A percentile compares a stretch with the other conserved stretches of the same genome.
Conservation (phyloP, 2,888 invertebrate genomes). For the Leucozona laternaria region DNA sequence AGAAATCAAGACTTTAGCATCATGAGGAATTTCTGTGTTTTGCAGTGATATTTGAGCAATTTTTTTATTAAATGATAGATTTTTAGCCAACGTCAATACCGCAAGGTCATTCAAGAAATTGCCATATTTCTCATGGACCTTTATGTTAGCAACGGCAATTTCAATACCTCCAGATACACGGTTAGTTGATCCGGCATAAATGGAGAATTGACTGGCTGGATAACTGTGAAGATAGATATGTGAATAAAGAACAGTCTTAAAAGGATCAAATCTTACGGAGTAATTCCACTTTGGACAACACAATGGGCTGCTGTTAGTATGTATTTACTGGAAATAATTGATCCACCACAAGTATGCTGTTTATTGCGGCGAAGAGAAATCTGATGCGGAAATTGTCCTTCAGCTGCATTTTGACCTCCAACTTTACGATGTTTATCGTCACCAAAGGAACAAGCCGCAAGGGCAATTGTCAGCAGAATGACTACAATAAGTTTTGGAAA, state of each 20-base stretch:
- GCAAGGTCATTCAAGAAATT: slow-evolving; percentile 80
- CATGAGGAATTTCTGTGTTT: slow-evolving; percentile 76
- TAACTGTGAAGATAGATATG: slow-evolving; percentile 66
- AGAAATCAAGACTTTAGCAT: slow-evolving; percentile 78
- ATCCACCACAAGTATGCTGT: slow-evolving; percentile 80
- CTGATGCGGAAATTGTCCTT: slow-evolving; percentile 82
- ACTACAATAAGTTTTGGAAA: slow-evolving; percentile 32
- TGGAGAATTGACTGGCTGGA: slow-evolving; percentile 72
- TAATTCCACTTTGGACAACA: slow-evolving; percentile 77
- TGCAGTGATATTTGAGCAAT: slow-evolving; percentile 78
- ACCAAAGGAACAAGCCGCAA: slow-evolving; percentile 21
- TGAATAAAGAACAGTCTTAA: neutral
- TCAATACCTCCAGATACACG: slow-evolving; percentile 76
- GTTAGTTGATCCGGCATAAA: slow-evolving; percentile 79
- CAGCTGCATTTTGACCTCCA: slow-evolving; percentile 80
- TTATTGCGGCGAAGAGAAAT: slow-evolving; percentile 79
- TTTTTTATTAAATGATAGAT: slow-evolving; percentile 75
- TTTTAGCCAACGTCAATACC: slow-evolving; percentile 77
- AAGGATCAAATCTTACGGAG: slow-evolving; percentile 53
- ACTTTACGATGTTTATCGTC: slow-evolving; percentile 77
- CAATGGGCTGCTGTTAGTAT: slow-evolving; percentile 82
- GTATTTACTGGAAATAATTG: slow-evolving; percentile 78
- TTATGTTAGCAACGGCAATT: slow-evolving; percentile 76
- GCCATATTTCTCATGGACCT: slow-evolving; percentile 78
- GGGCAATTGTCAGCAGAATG: slow-evolving; percentile 12